Percentiles rank a stretch among this genome's conserved stretches.
Evolutionary conservation across 2,888 invertebrate species (phyloP).

Genomic region (Amiota minor): DNA sequence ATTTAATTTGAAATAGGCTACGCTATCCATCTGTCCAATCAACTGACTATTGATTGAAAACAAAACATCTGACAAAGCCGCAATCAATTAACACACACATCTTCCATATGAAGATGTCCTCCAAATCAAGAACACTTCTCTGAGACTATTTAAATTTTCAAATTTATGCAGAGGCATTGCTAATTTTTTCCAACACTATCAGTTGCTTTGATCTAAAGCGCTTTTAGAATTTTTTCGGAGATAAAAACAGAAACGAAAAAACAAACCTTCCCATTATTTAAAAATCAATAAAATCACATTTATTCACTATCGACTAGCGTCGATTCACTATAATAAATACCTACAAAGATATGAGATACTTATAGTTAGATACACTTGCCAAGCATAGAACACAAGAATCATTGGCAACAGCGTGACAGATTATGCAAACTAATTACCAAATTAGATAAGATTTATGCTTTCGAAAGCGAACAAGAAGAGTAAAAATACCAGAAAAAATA

Average conservation of each 20-base stretch:
- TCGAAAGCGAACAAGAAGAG: not conserved
- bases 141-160: not conserved
- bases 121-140: too few relatives aligned
- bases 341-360: not conserved
- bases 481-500: not conserved
- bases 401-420: slow-evolving; percentile 51
- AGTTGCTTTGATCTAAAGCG: slow-evolving; percentile 3
- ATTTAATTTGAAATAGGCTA: too few relatives aligned
- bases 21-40: too few relatives aligned
- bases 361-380: not conserved
- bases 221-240: not conserved
- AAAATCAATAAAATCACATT: slow-evolving; percentile 61
- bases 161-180: slow-evolving; percentile 25
- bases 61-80: too few relatives aligned
- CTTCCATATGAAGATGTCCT: too few relatives aligned
- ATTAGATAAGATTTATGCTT: slow-evolving; percentile 63
- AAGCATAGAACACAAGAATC: slow-evolving; percentile 37
- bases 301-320: slow-evolving; percentile 45
- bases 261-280: slow-evolving; percentile 38
- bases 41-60: too few relatives aligned
- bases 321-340: too few relatives aligned
- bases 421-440: slow-evolving; percentile 66
- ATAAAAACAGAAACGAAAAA: not conserved
- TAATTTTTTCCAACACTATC: not conserved
- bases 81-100: too few relatives aligned